Conservation (phyloP, 1,140 invertebrate genomes). For the Hetaerina americana region DNA sequence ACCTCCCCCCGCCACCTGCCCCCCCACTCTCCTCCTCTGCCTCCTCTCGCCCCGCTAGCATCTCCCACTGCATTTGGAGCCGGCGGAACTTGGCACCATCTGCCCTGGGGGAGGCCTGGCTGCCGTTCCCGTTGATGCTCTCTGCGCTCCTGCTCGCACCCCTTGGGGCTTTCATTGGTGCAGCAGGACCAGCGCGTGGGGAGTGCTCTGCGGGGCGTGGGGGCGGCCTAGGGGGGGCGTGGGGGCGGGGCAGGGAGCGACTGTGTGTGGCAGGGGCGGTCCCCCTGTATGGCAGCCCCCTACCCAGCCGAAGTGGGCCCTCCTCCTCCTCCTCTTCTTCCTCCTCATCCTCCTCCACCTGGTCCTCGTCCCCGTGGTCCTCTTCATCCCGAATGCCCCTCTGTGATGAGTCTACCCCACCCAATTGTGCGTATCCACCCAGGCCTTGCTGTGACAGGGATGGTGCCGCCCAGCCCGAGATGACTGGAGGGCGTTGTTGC, state of each 20-base stretch:
- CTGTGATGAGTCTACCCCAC: too few relatives aligned
- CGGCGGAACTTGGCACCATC: constrained; percentile 49
- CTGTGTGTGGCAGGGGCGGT: not conserved
- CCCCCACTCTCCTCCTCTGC: not conserved
- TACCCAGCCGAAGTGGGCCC: not conserved
- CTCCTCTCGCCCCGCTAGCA: constrained; percentile 38
- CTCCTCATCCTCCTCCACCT: not conserved
- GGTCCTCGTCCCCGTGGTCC: not conserved
- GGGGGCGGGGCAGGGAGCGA: not conserved
- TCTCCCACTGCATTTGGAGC: constrained; percentile 77
- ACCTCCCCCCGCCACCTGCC: constrained; percentile 36
- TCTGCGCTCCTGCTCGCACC: too few relatives aligned
- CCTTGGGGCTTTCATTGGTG: too few relatives aligned
- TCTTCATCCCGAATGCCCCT: too few relatives aligned
- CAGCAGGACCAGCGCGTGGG: not conserved
- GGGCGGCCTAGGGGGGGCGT: not conserved
- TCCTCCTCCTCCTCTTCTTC: not conserved
- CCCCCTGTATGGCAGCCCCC: too few relatives aligned
- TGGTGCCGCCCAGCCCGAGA: not conserved
- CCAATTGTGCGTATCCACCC: too few relatives aligned
- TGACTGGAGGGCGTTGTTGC: not conserved
- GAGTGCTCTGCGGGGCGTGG: not conserved
- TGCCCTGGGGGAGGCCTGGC: constrained; percentile 10
- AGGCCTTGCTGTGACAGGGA: not conserved
- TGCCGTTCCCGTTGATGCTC: not conserved